Conservation (phyloP, 2,797 vertebrate genomes). For the Pogonophryne albipinna region DNA sequence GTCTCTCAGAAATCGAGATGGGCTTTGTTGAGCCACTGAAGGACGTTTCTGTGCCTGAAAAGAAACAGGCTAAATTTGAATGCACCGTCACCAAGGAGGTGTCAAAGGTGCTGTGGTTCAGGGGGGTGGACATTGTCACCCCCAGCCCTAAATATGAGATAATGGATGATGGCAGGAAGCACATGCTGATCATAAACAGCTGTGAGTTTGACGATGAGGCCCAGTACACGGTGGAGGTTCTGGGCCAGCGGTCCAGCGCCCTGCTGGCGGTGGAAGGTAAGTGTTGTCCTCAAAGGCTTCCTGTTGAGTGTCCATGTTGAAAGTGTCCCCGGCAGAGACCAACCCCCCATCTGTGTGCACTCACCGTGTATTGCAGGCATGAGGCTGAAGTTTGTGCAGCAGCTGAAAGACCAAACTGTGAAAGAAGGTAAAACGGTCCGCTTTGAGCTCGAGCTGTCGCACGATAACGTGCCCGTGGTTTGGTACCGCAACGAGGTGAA, state of each 20-base stretch:
- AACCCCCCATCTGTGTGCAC: slow-evolving; percentile 54
- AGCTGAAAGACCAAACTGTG: slow-evolving; percentile 92
- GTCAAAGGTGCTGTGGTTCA: slow-evolving; percentile 94
- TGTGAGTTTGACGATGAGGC: slow-evolving; percentile 97
- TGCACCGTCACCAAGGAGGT: slow-evolving; percentile 94
- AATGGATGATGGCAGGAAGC: slow-evolving; percentile 94
- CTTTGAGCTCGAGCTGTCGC: slow-evolving; percentile 95
- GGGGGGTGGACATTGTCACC: slow-evolving; percentile 93
- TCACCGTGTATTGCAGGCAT: slow-evolving; percentile 88
- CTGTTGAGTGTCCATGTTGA: slow-evolving; percentile 39
- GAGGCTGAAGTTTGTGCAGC: slow-evolving; percentile 91
- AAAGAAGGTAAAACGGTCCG: slow-evolving; percentile 92
- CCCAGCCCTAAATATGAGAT: slow-evolving; percentile 95
- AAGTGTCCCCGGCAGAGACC: slow-evolving; percentile 6
- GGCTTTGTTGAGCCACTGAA: slow-evolving; percentile 93
- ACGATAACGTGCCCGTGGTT: slow-evolving; percentile 91
- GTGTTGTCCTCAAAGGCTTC: slow-evolving; percentile 50
- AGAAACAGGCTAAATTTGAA: slow-evolving; percentile 96
- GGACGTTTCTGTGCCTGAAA: slow-evolving; percentile 96
- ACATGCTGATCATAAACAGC: slow-evolving; percentile 97
- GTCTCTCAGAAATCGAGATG: slow-evolving; percentile 93
- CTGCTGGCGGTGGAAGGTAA: slow-evolving; percentile 94
- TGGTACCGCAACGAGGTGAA: slow-evolving; percentile 98
- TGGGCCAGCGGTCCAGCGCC: slow-evolving; percentile 90
- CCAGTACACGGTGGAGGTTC: slow-evolving; percentile 92